phyloP scores from a whole-genome alignment of 2,888 invertebrate genomes.

The Athrips mouffetella region DNA sequence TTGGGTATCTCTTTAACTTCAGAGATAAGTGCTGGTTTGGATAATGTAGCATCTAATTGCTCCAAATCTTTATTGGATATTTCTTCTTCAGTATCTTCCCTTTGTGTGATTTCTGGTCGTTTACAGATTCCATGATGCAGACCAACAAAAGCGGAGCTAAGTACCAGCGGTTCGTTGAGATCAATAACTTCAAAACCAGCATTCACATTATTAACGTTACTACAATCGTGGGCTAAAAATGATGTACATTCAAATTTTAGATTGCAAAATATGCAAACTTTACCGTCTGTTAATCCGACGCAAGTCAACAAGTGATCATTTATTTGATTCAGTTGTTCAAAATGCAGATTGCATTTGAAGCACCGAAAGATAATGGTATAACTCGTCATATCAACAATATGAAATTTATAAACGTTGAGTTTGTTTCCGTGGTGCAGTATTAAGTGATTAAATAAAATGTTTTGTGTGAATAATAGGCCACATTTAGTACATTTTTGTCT shows the following conservation, averaged over 20 bases:
- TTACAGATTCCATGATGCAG: too few relatives aligned
- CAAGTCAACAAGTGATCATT: slow-evolving; percentile 18
- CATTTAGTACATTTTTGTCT: slow-evolving; percentile 58
- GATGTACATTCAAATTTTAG: slow-evolving; percentile 15
- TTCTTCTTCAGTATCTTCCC: too few relatives aligned
- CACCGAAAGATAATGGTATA: slow-evolving; percentile 19
- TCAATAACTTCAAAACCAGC: not conserved
- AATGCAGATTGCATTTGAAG: slow-evolving; percentile 20
- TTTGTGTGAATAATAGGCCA: slow-evolving; percentile 47
- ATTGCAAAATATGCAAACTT: slow-evolving; percentile 19
- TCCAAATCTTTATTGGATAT: too few relatives aligned
- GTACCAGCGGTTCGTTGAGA: not conserved
- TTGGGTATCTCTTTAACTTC: too few relatives aligned
- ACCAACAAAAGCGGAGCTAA: not conserved
- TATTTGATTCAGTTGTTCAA: slow-evolving; percentile 8
- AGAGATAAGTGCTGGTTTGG: too few relatives aligned
- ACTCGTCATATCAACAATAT: slow-evolving; percentile 35
- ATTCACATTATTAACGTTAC: not conserved
- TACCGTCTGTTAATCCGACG: slow-evolving; percentile 7
- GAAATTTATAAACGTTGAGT: slow-evolving; percentile 34
- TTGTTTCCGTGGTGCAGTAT: slow-evolving; percentile 52
- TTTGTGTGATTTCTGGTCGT: too few relatives aligned
- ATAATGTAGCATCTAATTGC: too few relatives aligned
- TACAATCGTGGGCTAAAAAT: slow-evolving; percentile 3
- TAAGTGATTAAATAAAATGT: slow-evolving; percentile 53